Base-by-base conservation (phyloP, 2,888 invertebrate species). In the Idaea biselata region DNA sequence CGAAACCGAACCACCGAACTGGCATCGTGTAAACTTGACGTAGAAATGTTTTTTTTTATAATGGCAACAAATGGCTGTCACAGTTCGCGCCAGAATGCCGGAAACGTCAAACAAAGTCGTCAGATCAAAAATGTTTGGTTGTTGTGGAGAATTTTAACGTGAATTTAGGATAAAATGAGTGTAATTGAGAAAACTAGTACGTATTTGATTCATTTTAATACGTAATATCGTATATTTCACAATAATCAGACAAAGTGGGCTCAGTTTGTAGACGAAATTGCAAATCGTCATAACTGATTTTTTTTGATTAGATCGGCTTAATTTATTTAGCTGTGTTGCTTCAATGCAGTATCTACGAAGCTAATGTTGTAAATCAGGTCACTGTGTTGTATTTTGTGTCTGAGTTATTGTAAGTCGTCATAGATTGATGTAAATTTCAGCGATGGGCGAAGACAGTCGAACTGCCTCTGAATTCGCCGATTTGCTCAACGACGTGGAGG, bases 1-100 rank as follows among this genome's bases (percentile, higher is more conserved):
- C 32, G 32, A 32, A 6, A n/a, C n/a, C n/a, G n/a, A n/a, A n/a
- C n/a, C n/a, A n/a, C n/a, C n/a, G 11, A 44, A 44, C 44, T 44
- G 8, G 44, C 11, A 44, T 44, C 69, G 69, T 77, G 75, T 77
- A 80, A 44, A 44, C 14, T 8, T 14, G 11, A 8, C 32, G 4
- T 58, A n/a, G n/a, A 8, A 58, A 31, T n/a, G 0, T 32, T n/a
- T 62, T 58, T 62, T 68, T 66, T 64, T 18, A 1, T 33, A 18
- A 32, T 72, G 69, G 67, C 67, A 74, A 73, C 55, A 18, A 65
- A 58, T 58, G 25, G 6, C 63, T 66, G 76, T 79, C 77, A 67
- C 58, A 68, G 75, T 85, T 84, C 88, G 88, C 88, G 88, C 88
- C 88, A 87, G 84, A 87, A 87, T 76, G 56, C 56, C 66, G 31